Evolutionary conservation across 2,797 vertebrate species (phyloP).

Genomic region (Eulemur rubriventer): DNA sequence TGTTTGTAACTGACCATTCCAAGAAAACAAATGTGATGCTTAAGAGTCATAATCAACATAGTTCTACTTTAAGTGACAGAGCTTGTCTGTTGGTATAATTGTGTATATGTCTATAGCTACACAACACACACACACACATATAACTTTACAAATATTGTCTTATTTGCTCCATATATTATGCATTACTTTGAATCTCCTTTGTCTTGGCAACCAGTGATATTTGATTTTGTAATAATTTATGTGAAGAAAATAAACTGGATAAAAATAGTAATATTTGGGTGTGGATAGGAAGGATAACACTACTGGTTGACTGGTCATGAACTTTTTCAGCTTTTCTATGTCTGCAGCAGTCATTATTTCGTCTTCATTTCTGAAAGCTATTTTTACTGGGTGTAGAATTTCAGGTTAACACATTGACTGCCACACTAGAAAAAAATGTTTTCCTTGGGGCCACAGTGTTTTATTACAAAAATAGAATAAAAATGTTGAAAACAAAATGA

Average conservation of each 20-base stretch:
- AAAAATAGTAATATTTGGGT: neutral
- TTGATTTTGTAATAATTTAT: neutral
- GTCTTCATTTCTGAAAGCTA: neutral
- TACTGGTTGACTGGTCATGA: neutral
- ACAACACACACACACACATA: neutral
- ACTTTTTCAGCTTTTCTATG: neutral
- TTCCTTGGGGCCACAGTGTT: no score
- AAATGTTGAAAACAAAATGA: no score
- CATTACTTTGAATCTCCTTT: neutral
- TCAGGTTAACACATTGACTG: neutral
- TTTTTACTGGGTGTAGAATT: neutral
- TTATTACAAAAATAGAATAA: no score
- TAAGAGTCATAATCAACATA: neutral
- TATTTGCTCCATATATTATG: neutral
- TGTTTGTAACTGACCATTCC: neutral
- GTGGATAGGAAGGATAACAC: neutral
- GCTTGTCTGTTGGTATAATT: neutral
- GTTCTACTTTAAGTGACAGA: neutral
- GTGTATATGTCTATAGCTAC: no score
- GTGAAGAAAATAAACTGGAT: neutral
- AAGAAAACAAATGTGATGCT: neutral
- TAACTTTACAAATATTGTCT: neutral
- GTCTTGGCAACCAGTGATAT: neutral
- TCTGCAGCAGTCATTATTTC: neutral
- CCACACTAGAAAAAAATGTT: no score